Evolutionary conservation across 2,797 vertebrate genomes (phyloP), one percentile per base, ranked within the genome.

Genomic region (Ctenopoma kingsleyae): DNA sequence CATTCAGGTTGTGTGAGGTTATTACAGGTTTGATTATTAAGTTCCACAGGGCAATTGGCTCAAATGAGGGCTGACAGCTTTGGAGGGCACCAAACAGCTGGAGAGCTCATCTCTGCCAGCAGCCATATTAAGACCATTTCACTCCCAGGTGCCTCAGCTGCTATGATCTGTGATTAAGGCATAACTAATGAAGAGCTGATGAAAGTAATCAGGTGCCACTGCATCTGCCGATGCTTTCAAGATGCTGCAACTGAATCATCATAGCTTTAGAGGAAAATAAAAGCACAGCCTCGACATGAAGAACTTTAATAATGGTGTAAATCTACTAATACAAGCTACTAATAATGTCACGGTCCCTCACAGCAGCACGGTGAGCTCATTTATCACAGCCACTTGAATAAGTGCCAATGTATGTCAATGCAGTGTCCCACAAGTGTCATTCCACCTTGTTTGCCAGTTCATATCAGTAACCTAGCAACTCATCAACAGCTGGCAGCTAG

Each of bases 101-200:
- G 90, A 92, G 88, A 87, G 86, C 87, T 90, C 88, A 55, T 92
- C 89, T 79, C 86, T 85, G 89, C 92, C 90, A 91, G 87, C 86
- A 90, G 89, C 82, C 88, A 86, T 83, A 91, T 93, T 89, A 93
- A 89, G 86, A 90, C 85, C 83, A 80, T 88, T 88, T 83, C 85
- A 76, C 85, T 92, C 91, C 85, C 91, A 88, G 88, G 89, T 89
- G 87, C 81, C 84, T 90, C 78, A 59, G 89, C 80, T 80, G 90
- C 87, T 92, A 88, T 91, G 91, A 94, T 94, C 90, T 90, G 83
- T 91, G 91, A 94, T 93, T 91, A 92, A 85, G 81, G 82, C 85
- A 82, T 85, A 88, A 87, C 84, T 94, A 92, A 94, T 94, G 90
- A 93, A 94, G 90, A 84, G 81, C 41, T 92, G 92, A 91, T 93